These are phyloP conservation scores for Andricus quercusramuli DNA, from an alignment of 2,888 invertebrate genomes.

Conservation along the genomic window DNA sequence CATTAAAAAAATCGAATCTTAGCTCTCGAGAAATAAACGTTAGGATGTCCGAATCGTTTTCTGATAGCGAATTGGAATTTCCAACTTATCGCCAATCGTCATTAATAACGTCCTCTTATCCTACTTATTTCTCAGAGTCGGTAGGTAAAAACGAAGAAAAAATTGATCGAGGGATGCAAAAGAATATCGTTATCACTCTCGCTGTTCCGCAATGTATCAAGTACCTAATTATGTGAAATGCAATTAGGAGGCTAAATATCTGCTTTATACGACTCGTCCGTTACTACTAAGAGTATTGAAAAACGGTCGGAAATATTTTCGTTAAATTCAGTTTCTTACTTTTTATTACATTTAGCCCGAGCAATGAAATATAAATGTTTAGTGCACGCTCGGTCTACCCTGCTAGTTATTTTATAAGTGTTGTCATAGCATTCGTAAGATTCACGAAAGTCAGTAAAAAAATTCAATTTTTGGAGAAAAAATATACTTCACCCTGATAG, in stretches of 20 bases:
- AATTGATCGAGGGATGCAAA: background rate
- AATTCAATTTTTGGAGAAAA: background rate
- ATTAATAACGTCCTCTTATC: background rate
- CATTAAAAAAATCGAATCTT: background rate
- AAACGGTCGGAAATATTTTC: slow-evolving; percentile 17
- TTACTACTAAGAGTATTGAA: slow-evolving; percentile 18
- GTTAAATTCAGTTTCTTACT: background rate
- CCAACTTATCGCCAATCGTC: background rate
- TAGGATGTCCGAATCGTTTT: background rate
- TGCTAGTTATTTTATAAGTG: slow-evolving; percentile 23
- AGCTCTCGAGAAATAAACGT: background rate
- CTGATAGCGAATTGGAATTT: background rate
- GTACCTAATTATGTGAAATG: background rate
- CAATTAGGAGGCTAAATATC: slow-evolving; percentile 11
- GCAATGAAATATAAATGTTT: slow-evolving; percentile 14
- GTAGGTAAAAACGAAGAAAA: background rate
- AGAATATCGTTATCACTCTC: background rate
- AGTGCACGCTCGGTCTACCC: slow-evolving; percentile 24
- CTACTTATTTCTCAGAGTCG: background rate
- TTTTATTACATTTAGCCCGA: background rate
- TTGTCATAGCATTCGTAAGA: slow-evolving; percentile 14
- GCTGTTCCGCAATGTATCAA: background rate
- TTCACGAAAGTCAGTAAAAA: background rate
- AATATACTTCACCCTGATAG: background rate
- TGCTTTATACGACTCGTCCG: background rate